phyloP scores from a whole-genome alignment of 2,113 vertebrate genomes.

The Gymnobelideus leadbeateri region DNA sequence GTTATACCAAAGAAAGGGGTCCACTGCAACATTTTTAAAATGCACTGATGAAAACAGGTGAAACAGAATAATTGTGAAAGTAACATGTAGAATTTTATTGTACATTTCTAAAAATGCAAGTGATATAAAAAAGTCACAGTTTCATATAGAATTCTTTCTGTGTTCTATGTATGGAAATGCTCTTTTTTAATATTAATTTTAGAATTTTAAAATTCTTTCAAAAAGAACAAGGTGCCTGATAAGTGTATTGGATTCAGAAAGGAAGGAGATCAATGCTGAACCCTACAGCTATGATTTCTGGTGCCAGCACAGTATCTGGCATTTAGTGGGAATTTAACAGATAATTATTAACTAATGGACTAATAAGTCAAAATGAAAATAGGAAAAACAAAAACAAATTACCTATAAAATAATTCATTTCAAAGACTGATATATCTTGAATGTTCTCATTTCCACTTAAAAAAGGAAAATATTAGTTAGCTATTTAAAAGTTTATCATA shows the following conservation, averaged over 20 bases:
- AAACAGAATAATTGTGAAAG: background rate
- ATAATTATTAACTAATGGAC: background rate
- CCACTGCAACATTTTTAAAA: background rate
- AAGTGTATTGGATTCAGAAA: background rate
- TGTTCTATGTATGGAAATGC: background rate
- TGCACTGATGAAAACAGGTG: background rate
- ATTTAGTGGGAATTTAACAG: background rate
- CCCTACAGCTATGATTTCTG: background rate
- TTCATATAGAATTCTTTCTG: background rate
- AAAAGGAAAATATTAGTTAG: slow-evolving; percentile 40
- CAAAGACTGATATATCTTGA: background rate
- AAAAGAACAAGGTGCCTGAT: background rate
- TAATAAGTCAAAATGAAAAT: background rate
- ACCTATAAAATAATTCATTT: background rate
- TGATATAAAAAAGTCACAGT: background rate
- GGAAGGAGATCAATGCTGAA: background rate
- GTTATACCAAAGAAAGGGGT: background rate
- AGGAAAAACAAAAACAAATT: background rate
- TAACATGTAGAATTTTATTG: background rate
- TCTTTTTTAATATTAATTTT: background rate
- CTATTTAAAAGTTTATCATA: background rate
- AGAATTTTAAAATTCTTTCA: background rate
- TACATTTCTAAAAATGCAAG: background rate
- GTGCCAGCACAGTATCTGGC: background rate
- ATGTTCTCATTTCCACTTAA: slow-evolving; percentile 2